These are phyloP conservation scores for Myopa testacea DNA, from an alignment of 2,888 invertebrate species.

Conservation along the genomic window DNA sequence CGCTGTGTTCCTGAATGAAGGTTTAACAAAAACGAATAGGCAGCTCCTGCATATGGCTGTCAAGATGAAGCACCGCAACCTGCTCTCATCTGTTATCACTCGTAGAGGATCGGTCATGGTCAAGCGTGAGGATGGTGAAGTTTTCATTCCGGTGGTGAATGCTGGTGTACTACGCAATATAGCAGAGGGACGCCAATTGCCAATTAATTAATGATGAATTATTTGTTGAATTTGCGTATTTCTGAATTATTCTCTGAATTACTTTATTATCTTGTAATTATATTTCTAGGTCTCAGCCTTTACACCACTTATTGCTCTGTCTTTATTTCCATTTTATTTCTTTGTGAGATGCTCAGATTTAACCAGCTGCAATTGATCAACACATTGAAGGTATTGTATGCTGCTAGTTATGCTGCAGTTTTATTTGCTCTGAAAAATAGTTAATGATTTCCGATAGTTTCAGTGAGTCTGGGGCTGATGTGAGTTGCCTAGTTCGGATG, in stretches of 20 bases:
- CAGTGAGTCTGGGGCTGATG: not conserved
- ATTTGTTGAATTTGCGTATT: no score
- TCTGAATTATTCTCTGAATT: no score
- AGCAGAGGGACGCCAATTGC: not conserved
- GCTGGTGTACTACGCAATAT: not conserved
- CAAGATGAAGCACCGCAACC: not conserved
- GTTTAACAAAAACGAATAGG: not conserved
- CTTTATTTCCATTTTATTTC: not conserved
- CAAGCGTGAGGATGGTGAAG: not conserved
- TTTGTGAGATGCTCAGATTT: not conserved
- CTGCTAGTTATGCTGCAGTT: not conserved
- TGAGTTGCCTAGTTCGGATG: not conserved
- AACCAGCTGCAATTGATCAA: not conserved
- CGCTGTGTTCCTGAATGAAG: not conserved
- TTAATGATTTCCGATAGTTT: slow-evolving; percentile 5
- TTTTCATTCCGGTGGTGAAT: not conserved
- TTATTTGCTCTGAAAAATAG: not conserved
- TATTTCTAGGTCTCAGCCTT: no score
- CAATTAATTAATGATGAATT: no score
- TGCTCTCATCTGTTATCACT: not conserved
- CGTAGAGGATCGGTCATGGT: not conserved
- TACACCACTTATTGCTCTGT: no score
- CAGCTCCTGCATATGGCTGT: not conserved
- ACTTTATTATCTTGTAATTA: no score
- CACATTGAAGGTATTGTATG: not conserved